Conservation (phyloP, 2,888 invertebrate species). For the Temnothorax rugatulus region DNA sequence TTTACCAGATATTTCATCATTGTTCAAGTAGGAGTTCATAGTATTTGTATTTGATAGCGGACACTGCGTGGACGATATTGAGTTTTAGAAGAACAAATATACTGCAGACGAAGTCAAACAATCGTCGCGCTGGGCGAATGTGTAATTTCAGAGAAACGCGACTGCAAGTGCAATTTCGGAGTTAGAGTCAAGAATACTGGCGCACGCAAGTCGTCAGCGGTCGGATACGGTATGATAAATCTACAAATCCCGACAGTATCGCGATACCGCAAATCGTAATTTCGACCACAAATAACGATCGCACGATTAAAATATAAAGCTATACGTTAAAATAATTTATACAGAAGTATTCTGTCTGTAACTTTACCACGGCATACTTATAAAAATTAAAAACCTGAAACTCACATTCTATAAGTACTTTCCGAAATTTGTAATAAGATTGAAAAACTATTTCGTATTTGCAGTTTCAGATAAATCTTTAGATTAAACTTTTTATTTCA, state of each 20-base stretch:
- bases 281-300: background rate
- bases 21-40: constrained; percentile 45
- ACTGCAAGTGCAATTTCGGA: constrained; percentile 63
- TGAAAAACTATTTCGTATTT: background rate
- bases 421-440: background rate
- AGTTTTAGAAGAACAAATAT: constrained; percentile 66
- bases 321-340: background rate
- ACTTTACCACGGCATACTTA: background rate
- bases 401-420: background rate
- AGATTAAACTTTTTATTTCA: background rate
- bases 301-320: background rate
- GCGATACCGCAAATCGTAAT: background rate
- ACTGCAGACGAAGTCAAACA: constrained; percentile 64
- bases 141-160: constrained; percentile 59
- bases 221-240: constrained; percentile 21
- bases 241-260: background rate
- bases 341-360: background rate
- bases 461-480: background rate
- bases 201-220: constrained; percentile 26
- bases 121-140: constrained; percentile 58
- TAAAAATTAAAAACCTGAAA: background rate
- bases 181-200: constrained; percentile 48
- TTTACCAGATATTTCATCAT: constrained; percentile 55
- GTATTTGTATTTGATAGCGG: constrained; percentile 66
- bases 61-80: constrained; percentile 62